These are phyloP conservation scores for Alectoris magna DNA, from an alignment of 2,797 vertebrate species.

Conservation along the genomic window DNA sequence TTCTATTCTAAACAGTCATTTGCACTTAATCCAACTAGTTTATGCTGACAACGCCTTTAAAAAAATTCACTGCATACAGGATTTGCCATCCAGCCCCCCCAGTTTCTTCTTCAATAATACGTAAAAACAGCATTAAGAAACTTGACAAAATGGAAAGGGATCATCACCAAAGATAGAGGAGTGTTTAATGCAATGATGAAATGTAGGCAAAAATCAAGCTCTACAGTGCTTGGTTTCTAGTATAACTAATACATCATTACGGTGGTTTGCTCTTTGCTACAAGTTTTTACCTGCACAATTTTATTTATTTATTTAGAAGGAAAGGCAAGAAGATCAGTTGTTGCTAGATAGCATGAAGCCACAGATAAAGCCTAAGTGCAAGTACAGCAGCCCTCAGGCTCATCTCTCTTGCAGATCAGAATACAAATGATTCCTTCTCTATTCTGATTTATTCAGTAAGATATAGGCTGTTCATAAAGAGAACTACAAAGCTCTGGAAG, in stretches of 20 bases:
- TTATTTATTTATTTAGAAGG: not conserved
- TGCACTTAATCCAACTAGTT: not conserved
- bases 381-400: not conserved
- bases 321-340: not conserved
- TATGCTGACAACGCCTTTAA: not conserved
- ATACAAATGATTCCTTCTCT: not conserved
- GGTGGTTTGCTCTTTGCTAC: not conserved
- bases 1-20: not conserved
- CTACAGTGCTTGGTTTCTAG: not conserved
- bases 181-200: not conserved
- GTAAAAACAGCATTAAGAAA: not conserved
- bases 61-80: not conserved
- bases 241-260: conserved; percentile 19
- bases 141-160: not conserved
- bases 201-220: not conserved
- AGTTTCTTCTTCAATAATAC: not conserved
- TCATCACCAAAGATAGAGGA: not conserved
- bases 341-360: not conserved
- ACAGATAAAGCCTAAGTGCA: not conserved
- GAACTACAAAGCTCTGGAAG: not conserved
- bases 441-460: not conserved
- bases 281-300: not conserved
- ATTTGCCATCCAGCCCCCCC: not conserved
- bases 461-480: not conserved
- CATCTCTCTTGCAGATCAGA: not conserved